Evolutionary conservation across 2,113 vertebrate genomes (phyloP).

Genomic region (Microtus pennsylvanicus): DNA sequence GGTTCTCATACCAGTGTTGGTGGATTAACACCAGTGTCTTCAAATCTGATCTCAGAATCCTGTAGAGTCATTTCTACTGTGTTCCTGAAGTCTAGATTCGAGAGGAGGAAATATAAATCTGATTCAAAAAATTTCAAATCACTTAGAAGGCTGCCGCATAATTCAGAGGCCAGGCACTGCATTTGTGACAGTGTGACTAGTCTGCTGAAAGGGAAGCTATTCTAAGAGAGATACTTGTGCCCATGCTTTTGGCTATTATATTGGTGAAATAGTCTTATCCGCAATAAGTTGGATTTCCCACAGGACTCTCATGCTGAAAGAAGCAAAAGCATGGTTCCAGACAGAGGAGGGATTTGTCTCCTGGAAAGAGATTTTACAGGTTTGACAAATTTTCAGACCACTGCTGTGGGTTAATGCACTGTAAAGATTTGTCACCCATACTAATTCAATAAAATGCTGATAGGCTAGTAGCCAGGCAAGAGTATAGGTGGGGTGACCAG

Average conservation of each 20-base stretch:
- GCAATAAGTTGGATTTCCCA: neutral
- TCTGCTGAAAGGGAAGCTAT: neutral
- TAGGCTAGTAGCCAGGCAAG: too few relatives aligned
- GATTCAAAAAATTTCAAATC: neutral
- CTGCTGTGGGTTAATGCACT: too few relatives aligned
- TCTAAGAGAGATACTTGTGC: too few relatives aligned
- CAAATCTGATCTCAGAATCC: neutral
- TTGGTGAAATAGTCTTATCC: neutral
- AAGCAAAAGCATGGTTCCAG: accelerated
- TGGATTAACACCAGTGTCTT: neutral
- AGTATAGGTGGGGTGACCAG: too few relatives aligned
- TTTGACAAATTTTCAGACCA: neutral
- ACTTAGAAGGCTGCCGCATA: neutral
- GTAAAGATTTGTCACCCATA: too few relatives aligned
- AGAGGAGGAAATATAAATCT: neutral
- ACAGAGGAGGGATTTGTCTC: neutral
- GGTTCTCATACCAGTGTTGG: neutral
- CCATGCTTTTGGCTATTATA: neutral
- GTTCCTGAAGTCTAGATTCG: neutral
- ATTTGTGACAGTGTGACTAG: neutral
- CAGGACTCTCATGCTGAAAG: neutral
- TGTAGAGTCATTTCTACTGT: neutral
- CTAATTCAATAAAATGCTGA: too few relatives aligned
- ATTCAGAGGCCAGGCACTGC: neutral
- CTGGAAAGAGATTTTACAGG: neutral